Base-by-base conservation (phyloP, 2,888 invertebrate genomes). In the Eilema depressum region DNA sequence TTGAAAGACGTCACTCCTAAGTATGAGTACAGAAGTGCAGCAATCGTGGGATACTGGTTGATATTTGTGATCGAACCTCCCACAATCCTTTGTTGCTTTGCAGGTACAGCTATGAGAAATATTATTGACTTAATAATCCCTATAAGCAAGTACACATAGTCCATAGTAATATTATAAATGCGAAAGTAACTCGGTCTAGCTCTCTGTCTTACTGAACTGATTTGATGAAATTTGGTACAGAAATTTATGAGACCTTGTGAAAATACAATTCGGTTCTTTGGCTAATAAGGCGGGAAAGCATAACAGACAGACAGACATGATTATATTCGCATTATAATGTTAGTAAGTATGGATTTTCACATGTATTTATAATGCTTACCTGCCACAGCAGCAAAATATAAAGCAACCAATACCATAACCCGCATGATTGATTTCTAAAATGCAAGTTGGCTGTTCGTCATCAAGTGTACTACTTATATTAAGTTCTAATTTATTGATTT, bases 21-120 rank as follows among this genome's bases (percentile, higher is more conserved):
- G 26, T 60, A 70, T 0, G 85, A 81, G 66, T 69, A 81, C 0
- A 89, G 71, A 14, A 89, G 69, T 0, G 85, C 74, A 0, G 76
- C 81, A 11, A 85, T 83, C 0, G 75, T 76, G 0, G 86, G 86
- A 63, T 81, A 85, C 33, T 74, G 56, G 2, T 75, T 60, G 33
- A 89, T 82, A 5, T 77, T 82, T 5, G 86, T 83, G 2, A 66
- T 33, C 1, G 75, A 65, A 3, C 88, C 88, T 41, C 88, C 89
- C 0, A 88, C 82, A 25, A 88, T 88, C 76, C 84, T 78, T 68
- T 83, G 76, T 10, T 78, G 70, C 59, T 75, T 74, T 2, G 66
- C 66, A 11, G 87, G 86, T 0, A 75, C 75, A 25, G 83, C 88
- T 88, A 75, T 11, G 23, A 23, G 33, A 64, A 14, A 37, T 33